These are phyloP conservation scores for Escarpia spicata DNA, from an alignment of 2,888 invertebrate genomes.

Conservation along the genomic window DNA sequence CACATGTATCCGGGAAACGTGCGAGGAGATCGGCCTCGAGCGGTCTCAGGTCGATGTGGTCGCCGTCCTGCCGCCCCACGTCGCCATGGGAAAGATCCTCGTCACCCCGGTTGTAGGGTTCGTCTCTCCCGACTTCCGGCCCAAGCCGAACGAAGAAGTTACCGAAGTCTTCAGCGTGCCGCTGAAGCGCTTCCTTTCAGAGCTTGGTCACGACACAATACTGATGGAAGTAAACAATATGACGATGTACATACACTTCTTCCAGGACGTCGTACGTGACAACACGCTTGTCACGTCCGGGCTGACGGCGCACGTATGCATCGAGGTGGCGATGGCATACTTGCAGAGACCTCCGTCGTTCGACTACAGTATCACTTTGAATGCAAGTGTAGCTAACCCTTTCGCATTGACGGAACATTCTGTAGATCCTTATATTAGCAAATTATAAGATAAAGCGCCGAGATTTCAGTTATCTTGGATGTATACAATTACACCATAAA, in stretches of 20 bases:
- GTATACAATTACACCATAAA: background rate
- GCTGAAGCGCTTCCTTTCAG: constrained; percentile 50
- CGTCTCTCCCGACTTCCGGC: constrained; percentile 49
- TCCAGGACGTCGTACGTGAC: constrained; percentile 47
- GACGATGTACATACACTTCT: constrained; percentile 40
- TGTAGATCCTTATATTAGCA: background rate
- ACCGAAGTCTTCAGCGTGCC: constrained; percentile 54
- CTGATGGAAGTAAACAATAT: background rate
- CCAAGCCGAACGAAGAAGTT: constrained; percentile 57
- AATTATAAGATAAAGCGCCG: background rate
- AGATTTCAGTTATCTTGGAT: background rate
- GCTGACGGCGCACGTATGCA: constrained; percentile 49
- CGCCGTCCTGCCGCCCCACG: constrained; percentile 46
- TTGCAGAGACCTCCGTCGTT: constrained; percentile 33
- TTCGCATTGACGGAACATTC: background rate
- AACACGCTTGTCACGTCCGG: constrained; percentile 51
- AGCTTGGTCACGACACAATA: constrained; percentile 27
- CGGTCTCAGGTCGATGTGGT: constrained; percentile 51
- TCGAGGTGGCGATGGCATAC: constrained; percentile 46
- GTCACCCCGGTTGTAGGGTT: constrained; percentile 57
- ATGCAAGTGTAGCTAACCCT: background rate
- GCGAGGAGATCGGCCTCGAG: constrained; percentile 61
- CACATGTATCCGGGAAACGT: constrained; percentile 60
- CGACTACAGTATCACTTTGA: background rate
- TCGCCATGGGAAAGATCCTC: constrained; percentile 47